phyloP scores from a whole-genome alignment of 2,113 vertebrate genomes.

The Nycticryphes semicollaris region DNA sequence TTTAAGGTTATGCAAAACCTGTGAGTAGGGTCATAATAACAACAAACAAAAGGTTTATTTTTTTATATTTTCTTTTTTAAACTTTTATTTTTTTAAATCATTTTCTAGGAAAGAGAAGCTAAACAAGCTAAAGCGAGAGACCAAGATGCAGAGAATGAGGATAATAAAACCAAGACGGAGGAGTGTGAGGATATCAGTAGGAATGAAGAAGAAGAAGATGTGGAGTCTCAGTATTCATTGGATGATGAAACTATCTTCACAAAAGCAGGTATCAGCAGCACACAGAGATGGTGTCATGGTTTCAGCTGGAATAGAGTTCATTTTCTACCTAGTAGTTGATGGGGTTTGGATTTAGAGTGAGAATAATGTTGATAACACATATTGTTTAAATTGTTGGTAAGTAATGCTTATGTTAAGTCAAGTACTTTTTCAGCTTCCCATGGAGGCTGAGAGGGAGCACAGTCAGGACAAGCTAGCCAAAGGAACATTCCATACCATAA shows the following conservation, averaged over 20 bases:
- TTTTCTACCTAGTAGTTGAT: neutral
- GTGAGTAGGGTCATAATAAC: neutral
- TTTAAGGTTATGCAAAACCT: neutral
- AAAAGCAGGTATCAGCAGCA: constrained; percentile 81
- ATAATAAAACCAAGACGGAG: constrained; percentile 1
- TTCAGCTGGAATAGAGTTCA: neutral
- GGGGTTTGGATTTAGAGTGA: neutral
- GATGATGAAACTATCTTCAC: constrained; percentile 86
- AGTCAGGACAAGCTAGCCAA: neutral
- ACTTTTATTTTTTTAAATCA: rapidly evolving
- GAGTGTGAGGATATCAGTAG: constrained; percentile 41
- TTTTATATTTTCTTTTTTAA: neutral
- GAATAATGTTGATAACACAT: neutral
- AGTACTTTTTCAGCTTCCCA: neutral
- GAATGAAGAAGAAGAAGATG: constrained; percentile 29
- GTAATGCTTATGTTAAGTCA: neutral
- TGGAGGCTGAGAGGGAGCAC: neutral
- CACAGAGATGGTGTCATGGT: neutral
- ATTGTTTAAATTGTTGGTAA: neutral
- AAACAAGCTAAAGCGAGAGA: constrained; percentile 26
- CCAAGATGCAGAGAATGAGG: neutral
- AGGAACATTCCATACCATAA: neutral
- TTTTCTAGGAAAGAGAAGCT: constrained; percentile 76
- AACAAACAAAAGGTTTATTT: neutral
- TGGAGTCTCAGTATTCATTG: constrained; percentile 81